Percentiles rank a stretch among this genome's conserved stretches.
Evolutionary conservation across 1,140 invertebrate genomes (phyloP).

Genomic region (Orussus abietinus): DNA sequence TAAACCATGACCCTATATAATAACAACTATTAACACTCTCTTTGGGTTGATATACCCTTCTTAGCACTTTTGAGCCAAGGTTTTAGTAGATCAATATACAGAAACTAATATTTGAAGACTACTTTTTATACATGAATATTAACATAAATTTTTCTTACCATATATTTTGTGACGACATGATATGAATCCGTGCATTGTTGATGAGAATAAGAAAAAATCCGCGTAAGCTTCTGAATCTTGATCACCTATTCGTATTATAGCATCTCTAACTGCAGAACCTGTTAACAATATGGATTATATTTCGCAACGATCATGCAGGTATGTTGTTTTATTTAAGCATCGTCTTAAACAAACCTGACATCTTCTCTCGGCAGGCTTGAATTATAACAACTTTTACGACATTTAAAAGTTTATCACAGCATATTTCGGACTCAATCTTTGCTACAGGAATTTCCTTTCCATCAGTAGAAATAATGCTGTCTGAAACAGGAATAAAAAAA

Average conservation of each 20-base stretch:
- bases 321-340: constrained; percentile 1
- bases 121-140: not conserved
- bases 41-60: not conserved
- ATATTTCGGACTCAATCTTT: constrained; percentile 20
- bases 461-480: constrained; percentile 21
- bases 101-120: constrained; percentile 1
- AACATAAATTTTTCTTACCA: constrained; percentile 18
- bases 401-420: constrained; percentile 19
- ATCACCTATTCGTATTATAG: not conserved
- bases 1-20: constrained; percentile 31
- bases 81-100: not conserved
- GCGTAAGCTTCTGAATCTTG: not conserved
- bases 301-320: not conserved
- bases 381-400: constrained; percentile 31
- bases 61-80: not conserved
- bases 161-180: constrained; percentile 24
- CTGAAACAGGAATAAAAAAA: constrained; percentile 15
- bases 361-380: constrained; percentile 31
- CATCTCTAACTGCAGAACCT: constrained; percentile 16
- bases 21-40: not conserved
- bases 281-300: constrained; percentile 10
- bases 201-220: constrained; percentile 27
- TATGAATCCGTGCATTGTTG: constrained; percentile 24
- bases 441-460: constrained; percentile 19
- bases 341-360: constrained; percentile 10